Evolutionary conservation across 1,140 invertebrate species (phyloP).

Genomic region (Megalopta genalis): DNA sequence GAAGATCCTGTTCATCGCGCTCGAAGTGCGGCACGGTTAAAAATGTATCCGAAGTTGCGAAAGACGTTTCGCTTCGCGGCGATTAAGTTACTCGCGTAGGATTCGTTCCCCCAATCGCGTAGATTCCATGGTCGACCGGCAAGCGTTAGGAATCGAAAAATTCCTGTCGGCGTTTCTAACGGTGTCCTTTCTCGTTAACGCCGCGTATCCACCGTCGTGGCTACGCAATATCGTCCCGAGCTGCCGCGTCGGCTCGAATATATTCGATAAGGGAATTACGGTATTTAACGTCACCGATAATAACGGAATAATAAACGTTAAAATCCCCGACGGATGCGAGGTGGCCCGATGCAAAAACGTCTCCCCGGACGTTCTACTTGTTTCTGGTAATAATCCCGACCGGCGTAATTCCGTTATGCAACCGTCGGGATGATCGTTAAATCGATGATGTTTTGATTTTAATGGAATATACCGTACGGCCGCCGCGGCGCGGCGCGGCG

Average conservation of each 20-base stretch:
- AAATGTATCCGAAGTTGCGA: no score
- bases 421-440: constrained; percentile 23
- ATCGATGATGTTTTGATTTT: constrained; percentile 37
- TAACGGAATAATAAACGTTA: constrained; percentile 22
- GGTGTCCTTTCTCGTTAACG: constrained; percentile 23
- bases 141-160: neutral
- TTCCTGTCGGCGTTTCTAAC: neutral
- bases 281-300: neutral
- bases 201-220: neutral
- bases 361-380: constrained; percentile 22
- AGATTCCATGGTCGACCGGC: neutral
- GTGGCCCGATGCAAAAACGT: constrained; percentile 4
- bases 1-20: no score
- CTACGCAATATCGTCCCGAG: neutral
- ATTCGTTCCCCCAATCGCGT: no score
- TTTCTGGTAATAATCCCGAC: constrained; percentile 46
- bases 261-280: constrained; percentile 18
- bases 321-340: constrained; percentile 3
- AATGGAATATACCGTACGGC: constrained; percentile 31
- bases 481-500: neutral
- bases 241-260: neutral
- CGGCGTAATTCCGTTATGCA: constrained; percentile 57
- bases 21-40: no score
- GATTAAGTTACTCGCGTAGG: no score
- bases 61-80: no score